Conservation (phyloP, 2,888 invertebrate genomes). For the Orthosia cruda region DNA sequence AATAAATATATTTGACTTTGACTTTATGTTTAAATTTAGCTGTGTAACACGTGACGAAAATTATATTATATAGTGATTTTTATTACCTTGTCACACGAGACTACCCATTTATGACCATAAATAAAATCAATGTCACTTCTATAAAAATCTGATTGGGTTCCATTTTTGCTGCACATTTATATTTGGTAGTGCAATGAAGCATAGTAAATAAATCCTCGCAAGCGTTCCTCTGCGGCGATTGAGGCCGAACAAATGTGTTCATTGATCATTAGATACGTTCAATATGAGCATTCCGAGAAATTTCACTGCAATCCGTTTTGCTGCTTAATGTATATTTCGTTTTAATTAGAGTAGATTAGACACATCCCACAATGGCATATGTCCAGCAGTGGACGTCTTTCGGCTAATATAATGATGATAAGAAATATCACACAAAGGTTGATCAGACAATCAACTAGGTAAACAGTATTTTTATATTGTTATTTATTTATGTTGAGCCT, state of each 20-base stretch:
- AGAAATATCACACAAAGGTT: not conserved
- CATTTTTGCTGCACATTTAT: not conserved
- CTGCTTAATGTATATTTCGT: slow-evolving; percentile 16
- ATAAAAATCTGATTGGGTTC: slow-evolving; percentile 7
- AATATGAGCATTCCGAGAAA: slow-evolving; percentile 17
- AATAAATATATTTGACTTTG: too few relatives aligned
- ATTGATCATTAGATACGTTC: slow-evolving; percentile 13
- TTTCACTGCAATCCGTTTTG: slow-evolving; percentile 3
- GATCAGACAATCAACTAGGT: not conserved
- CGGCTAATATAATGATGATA: too few relatives aligned
- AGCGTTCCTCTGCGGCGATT: slow-evolving; percentile 6
- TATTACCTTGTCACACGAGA: too few relatives aligned
- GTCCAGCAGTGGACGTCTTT: too few relatives aligned
- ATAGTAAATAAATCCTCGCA: slow-evolving; percentile 3
- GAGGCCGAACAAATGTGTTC: not conserved
- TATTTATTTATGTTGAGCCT: too few relatives aligned
- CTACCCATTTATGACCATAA: not conserved
- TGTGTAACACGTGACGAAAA: too few relatives aligned
- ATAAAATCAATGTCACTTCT: slow-evolving; percentile 4
- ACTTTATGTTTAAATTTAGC: too few relatives aligned
- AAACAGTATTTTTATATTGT: not conserved
- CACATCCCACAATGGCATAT: not conserved
- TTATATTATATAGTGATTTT: too few relatives aligned
- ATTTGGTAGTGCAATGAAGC: slow-evolving; percentile 31
- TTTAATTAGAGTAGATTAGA: not conserved